These are phyloP conservation scores for Epizoanthus illoricatus DNA, from an alignment of 92 coral and sea anemone species.

Conservation along the genomic window DNA sequence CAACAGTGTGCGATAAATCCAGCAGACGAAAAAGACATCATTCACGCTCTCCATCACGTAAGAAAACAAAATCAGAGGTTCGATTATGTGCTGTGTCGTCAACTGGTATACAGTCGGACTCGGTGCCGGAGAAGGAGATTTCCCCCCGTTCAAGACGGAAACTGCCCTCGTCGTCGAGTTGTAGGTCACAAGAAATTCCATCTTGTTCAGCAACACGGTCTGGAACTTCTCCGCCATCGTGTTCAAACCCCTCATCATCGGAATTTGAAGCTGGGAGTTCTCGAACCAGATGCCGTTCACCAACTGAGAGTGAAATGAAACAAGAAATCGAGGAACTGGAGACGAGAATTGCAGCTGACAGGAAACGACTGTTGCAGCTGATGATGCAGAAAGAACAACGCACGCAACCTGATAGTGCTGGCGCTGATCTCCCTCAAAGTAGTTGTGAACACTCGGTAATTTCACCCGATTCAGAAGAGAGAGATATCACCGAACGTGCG, in stretches of 20 bases:
- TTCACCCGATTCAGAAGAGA: neutral
- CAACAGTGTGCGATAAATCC: neutral
- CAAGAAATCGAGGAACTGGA: slow-evolving; percentile 84
- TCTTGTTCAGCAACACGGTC: slow-evolving; percentile 8
- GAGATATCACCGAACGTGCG: neutral
- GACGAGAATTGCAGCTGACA: slow-evolving; percentile 65
- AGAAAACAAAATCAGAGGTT: neutral
- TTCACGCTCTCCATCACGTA: neutral
- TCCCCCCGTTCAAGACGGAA: neutral
- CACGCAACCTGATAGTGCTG: neutral
- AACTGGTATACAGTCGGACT: neutral
- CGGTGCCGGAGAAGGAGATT: neutral
- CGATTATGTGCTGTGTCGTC: neutral
- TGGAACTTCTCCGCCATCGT: neutral
- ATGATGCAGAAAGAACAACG: slow-evolving; percentile 63
- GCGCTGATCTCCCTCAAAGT: neutral
- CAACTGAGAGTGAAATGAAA: slow-evolving; percentile 63
- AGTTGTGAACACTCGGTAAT: neutral
- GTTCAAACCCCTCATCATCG: neutral
- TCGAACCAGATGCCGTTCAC: slow-evolving; percentile 31
- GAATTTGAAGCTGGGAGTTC: neutral
- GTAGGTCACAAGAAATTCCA: neutral
- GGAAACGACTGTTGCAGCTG: slow-evolving; percentile 60
- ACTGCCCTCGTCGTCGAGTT: neutral
- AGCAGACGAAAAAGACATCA: neutral